phyloP scores from a whole-genome alignment of 2,888 invertebrate genomes.

The Escarpia spicata region DNA sequence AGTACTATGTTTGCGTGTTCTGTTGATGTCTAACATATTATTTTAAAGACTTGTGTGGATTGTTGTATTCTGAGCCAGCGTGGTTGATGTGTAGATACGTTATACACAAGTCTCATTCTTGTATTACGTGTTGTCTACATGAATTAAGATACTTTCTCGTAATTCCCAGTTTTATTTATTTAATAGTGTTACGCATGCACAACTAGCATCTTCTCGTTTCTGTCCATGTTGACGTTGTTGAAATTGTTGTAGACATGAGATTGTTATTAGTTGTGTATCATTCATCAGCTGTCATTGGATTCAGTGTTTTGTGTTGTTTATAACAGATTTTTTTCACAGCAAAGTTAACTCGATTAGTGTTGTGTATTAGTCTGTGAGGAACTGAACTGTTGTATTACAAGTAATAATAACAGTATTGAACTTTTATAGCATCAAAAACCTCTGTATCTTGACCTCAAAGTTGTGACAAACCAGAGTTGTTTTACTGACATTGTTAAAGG shows the following conservation, averaged over 20 bases:
- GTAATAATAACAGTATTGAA: too few relatives aligned
- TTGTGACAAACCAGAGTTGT: not conserved
- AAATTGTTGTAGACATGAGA: not conserved
- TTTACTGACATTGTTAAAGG: not conserved
- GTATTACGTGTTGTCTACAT: not conserved
- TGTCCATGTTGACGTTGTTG: not conserved
- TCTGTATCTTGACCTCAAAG: too few relatives aligned
- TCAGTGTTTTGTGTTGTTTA: not conserved
- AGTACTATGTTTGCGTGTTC: not conserved
- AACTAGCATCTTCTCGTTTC: not conserved
- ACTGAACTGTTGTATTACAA: not conserved
- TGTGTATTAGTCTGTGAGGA: not conserved
- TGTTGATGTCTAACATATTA: not conserved
- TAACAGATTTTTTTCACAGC: not conserved
- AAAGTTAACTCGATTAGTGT: not conserved
- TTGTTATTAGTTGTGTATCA: not conserved
- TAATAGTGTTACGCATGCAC: not conserved
- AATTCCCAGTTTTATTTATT: not conserved
- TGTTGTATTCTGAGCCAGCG: too few relatives aligned
- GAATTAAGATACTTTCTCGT: not conserved
- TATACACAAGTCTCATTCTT: not conserved
- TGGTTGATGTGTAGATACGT: too few relatives aligned
- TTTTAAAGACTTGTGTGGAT: not conserved
- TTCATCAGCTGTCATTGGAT: not conserved
- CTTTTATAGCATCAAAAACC: too few relatives aligned